Percentiles rank a stretch among this genome's conserved stretches.
Evolutionary conservation across 2,888 invertebrate species (phyloP).

Genomic region (Drosophila multiciliata): DNA sequence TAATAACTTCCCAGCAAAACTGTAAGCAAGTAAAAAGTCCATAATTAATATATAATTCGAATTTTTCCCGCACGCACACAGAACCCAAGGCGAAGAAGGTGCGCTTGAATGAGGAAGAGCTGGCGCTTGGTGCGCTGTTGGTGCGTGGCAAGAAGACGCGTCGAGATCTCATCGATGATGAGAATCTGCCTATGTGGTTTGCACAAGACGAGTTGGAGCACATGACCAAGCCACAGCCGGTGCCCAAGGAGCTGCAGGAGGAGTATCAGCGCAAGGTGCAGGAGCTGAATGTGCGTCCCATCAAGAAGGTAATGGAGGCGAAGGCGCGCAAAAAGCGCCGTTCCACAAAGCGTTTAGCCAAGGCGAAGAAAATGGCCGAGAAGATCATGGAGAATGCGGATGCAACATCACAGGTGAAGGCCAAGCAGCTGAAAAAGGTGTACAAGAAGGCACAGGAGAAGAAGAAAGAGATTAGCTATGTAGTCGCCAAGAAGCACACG

Average conservation of each 20-base stretch:
- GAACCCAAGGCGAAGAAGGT: conserved; percentile 86
- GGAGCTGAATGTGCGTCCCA: conserved; percentile 96
- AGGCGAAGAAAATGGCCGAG: conserved; percentile 98
- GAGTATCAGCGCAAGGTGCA: conserved; percentile 93
- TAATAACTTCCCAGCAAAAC: not conserved
- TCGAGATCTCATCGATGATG: conserved; percentile 96
- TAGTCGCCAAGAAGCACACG: conserved; percentile 95
- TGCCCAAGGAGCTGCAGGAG: conserved; percentile 93
- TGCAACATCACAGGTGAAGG: conserved; percentile 96
- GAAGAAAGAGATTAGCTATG: conserved; percentile 96
- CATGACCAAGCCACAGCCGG: conserved; percentile 92
- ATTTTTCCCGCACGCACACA: conserved; percentile 12
- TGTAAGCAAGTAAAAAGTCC: too few species aligned
- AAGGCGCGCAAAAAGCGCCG: conserved; percentile 98
- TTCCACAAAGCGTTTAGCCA: conserved; percentile 93
- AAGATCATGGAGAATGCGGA: conserved; percentile 95
- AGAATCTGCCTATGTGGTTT: conserved; percentile 98
- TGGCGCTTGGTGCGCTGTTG: conserved; percentile 96
- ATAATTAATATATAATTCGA: not conserved
- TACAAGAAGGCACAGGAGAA: conserved; percentile 96
- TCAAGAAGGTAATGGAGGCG: conserved; percentile 99
- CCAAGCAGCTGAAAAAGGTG: conserved; percentile 94
- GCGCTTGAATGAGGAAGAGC: conserved; percentile 93
- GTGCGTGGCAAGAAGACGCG: conserved; percentile 95
- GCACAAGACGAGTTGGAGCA: conserved; percentile 96